Evolutionary conservation across 2,113 vertebrate genomes (phyloP).

Genomic region (Empidonax alnorum): DNA sequence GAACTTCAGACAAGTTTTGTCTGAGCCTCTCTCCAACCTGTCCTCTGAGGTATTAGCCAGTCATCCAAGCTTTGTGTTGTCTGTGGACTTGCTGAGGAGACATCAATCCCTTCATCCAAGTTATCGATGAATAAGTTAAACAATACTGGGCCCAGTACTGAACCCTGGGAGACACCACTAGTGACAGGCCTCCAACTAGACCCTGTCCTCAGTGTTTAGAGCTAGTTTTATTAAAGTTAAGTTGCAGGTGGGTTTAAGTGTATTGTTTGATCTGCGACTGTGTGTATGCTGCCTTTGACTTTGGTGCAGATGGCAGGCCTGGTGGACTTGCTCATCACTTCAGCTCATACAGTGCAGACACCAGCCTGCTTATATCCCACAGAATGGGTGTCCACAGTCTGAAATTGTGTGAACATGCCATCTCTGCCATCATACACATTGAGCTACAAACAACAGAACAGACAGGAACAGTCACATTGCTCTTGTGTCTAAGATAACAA

Average conservation of each 20-base stretch:
- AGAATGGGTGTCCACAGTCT: background rate
- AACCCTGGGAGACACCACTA: too few relatives aligned
- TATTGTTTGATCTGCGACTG: background rate
- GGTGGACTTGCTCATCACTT: fast-evolving
- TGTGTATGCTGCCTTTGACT: fast-evolving
- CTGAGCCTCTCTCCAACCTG: background rate
- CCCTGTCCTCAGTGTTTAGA: background rate
- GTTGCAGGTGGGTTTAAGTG: background rate
- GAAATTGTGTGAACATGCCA: background rate
- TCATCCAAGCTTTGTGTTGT: background rate
- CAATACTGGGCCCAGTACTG: fast-evolving
- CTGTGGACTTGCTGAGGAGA: background rate
- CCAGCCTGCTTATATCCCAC: background rate
- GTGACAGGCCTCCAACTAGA: background rate
- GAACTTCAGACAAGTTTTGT: background rate
- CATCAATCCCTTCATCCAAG: background rate
- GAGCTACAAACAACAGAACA: background rate
- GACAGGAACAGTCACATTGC: fast-evolving
- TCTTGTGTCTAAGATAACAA: background rate
- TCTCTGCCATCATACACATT: background rate
- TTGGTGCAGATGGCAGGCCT: background rate
- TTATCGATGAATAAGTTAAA: background rate
- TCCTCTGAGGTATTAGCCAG: background rate
- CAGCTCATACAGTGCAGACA: too few relatives aligned
- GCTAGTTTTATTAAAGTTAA: background rate